phyloP scores from a whole-genome alignment of 2,888 invertebrate genomes.

The Homarus gammarus region DNA sequence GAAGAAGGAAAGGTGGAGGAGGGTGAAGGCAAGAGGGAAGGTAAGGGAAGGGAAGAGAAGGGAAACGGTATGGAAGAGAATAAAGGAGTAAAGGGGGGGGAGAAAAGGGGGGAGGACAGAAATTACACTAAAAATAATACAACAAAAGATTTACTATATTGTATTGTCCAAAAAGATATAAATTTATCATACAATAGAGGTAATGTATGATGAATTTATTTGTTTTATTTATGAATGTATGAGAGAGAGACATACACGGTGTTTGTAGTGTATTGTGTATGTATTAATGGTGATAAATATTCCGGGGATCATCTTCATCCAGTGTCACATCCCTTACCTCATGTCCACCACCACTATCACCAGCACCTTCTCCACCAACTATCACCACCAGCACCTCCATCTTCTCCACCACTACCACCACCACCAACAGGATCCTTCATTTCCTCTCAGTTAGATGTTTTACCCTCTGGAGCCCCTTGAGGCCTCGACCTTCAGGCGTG shows the following conservation, averaged over 20 bases:
- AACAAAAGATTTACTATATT: too few relatives aligned
- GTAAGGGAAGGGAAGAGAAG: not conserved
- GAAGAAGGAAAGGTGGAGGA: constrained; percentile 23
- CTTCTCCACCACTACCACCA: not conserved
- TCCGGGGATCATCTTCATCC: too few relatives aligned
- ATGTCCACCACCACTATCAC: constrained; percentile 1
- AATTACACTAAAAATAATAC: too few relatives aligned
- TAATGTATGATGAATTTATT: too few relatives aligned
- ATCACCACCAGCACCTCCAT: not conserved
- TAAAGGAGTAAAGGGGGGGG: not conserved
- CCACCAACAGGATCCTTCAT: not conserved
- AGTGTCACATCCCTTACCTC: too few relatives aligned
- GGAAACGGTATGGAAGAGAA: not conserved
- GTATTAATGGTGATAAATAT: too few relatives aligned
- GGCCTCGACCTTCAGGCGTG: too few relatives aligned
- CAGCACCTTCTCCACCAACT: not conserved
- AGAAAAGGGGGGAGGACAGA: not conserved
- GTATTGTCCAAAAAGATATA: too few relatives aligned
- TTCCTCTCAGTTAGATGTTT: not conserved
- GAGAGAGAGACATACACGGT: too few relatives aligned
- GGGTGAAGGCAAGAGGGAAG: not conserved
- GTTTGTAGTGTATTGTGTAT: too few relatives aligned
- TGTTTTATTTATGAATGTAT: too few relatives aligned
- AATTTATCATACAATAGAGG: too few relatives aligned
- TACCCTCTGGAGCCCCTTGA: not conserved